Percentiles rank a stretch among this genome's conserved stretches.
Conservation (phyloP, 53 echinoderm and acorn worm genomes). For the Mesocentrotus franciscanus region DNA sequence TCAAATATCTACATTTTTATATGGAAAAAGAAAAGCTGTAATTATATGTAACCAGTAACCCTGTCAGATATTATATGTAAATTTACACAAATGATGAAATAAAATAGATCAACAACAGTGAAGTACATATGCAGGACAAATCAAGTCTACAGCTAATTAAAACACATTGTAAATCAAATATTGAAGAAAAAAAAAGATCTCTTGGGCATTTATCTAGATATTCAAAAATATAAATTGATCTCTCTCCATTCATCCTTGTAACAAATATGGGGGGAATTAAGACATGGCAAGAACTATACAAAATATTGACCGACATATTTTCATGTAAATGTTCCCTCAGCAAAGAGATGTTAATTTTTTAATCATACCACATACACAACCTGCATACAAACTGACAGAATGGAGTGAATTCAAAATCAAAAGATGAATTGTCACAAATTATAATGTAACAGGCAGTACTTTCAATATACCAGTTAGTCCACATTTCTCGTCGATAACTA, state of each 20-base stretch:
- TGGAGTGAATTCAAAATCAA: neutral
- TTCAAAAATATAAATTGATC: neutral
- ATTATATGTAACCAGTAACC: neutral
- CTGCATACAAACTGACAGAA: neutral
- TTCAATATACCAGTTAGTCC: neutral
- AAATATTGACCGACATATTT: neutral
- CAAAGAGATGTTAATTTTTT: neutral
- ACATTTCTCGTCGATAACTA: neutral
- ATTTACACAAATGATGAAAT: neutral
- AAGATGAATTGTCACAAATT: neutral
- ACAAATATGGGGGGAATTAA: neutral
- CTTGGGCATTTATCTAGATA: neutral
- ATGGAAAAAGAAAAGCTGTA: neutral
- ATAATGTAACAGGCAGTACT: neutral
- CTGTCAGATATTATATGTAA: neutral
- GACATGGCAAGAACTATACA: conserved; percentile 21
- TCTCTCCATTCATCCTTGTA: neutral
- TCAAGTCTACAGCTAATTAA: neutral
- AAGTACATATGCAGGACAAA: neutral
- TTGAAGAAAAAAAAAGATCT: neutral
- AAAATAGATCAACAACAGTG: neutral
- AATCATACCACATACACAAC: neutral
- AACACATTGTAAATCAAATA: neutral
- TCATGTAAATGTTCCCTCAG: neutral
- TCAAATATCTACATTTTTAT: neutral